Conservation (phyloP, 2,113 vertebrate genomes). For the Rhea pennata region DNA sequence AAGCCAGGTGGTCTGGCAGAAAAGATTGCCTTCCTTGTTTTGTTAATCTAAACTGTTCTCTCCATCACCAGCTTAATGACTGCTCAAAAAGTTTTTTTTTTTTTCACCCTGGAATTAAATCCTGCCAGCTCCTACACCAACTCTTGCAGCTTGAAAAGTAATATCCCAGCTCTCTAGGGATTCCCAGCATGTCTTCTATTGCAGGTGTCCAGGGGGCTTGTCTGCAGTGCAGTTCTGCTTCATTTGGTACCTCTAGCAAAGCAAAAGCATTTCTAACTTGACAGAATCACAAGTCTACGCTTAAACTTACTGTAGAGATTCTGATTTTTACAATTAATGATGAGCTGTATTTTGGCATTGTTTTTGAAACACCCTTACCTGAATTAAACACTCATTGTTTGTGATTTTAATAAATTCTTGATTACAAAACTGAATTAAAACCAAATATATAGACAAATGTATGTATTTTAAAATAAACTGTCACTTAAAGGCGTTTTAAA, state of each 20-base stretch:
- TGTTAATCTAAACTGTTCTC: not conserved
- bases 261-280: not conserved
- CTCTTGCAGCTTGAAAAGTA: not conserved
- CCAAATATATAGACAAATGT: not conserved
- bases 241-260: not conserved
- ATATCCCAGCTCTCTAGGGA: not conserved
- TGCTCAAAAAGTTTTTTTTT: not conserved
- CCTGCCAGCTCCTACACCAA: not conserved
- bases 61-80: not conserved
- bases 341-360: not conserved
- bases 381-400: not conserved
- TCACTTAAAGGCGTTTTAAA: not conserved
- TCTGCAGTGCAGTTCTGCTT: not conserved
- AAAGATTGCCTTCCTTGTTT: not conserved
- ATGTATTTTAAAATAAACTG: not conserved
- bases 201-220: not conserved
- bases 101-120: not conserved
- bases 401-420: not conserved
- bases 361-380: not conserved
- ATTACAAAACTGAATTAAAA: not conserved
- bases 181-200: not conserved
- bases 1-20: not conserved
- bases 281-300: rapidly evolving
- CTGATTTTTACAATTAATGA: not conserved
- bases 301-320: not conserved